Evolutionary conservation across 2,113 vertebrate species (phyloP).

Genomic region (Athene noctua): DNA sequence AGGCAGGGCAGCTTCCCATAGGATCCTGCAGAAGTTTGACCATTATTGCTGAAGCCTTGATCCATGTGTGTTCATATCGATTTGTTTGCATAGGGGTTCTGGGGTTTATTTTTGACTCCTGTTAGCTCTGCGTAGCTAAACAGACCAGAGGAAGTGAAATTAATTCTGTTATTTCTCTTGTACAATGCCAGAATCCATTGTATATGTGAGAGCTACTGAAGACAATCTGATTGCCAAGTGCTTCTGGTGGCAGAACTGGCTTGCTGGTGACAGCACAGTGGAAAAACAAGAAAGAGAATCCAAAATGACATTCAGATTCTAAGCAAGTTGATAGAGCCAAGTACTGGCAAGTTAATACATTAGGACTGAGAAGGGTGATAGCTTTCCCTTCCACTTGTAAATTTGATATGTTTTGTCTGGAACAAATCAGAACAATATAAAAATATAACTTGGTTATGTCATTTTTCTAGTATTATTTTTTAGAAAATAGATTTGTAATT

Average conservation of each 20-base stretch:
- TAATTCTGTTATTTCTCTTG: not conserved
- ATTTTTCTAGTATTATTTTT: not conserved
- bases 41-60: not conserved
- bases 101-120: not conserved
- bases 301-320: not conserved
- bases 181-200: not conserved
- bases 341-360: slow-evolving; percentile 6
- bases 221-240: not conserved
- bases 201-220: not conserved
- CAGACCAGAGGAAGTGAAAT: not conserved
- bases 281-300: slow-evolving; percentile 18
- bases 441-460: not conserved
- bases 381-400: slow-evolving; percentile 27
- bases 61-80: not conserved
- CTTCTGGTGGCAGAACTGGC: not conserved
- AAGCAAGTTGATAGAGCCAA: slow-evolving; percentile 2
- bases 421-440: slow-evolving; percentile 27
- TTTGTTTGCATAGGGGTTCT: not conserved
- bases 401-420: slow-evolving; percentile 29
- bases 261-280: not conserved
- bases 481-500: slow-evolving; percentile 2
- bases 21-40: not conserved
- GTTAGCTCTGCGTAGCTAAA: not conserved
- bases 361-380: not conserved
- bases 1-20: not conserved